Evolutionary conservation across 2,113 vertebrate species (phyloP).

Genomic region (Megaceryle maxima): DNA sequence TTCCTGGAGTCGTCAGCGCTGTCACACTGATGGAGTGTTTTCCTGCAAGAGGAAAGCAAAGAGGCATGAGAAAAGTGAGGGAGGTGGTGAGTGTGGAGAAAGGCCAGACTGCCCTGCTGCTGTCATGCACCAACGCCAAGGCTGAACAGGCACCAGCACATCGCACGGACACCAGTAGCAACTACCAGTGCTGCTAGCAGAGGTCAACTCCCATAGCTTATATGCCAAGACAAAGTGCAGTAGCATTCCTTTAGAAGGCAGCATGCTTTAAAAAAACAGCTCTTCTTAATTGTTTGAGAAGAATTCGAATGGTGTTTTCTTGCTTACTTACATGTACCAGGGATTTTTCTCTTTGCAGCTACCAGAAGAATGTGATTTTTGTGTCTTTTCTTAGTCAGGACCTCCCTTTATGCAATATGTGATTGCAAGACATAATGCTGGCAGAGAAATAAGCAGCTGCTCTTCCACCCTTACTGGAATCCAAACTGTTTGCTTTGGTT

Average conservation of each 20-base stretch:
- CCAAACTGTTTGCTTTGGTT: not conserved
- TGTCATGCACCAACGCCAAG: not conserved
- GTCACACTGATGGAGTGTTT: conserved; percentile 50
- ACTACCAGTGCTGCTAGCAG: not conserved
- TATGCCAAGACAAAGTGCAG: not conserved
- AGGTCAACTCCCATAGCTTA: fast-evolving
- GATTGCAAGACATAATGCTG: not conserved
- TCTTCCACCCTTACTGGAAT: not conserved
- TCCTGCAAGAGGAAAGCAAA: conserved; percentile 14
- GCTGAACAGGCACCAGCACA: not conserved
- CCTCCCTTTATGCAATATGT: not conserved
- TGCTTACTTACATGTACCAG: not conserved
- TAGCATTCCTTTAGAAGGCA: not conserved
- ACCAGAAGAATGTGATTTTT: not conserved
- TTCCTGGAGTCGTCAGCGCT: not conserved
- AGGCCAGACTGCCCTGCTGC: not conserved
- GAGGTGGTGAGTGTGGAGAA: not conserved
- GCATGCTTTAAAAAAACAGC: not conserved
- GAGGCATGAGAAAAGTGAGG: not conserved
- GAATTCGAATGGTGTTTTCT: not conserved
- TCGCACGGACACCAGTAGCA: not conserved
- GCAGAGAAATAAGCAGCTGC: not conserved
- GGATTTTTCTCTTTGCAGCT: not conserved
- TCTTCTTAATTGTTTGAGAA: not conserved
- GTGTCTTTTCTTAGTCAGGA: not conserved